Base-by-base conservation (phyloP, 2,113 vertebrate genomes). In the Rhipidura dahli region DNA sequence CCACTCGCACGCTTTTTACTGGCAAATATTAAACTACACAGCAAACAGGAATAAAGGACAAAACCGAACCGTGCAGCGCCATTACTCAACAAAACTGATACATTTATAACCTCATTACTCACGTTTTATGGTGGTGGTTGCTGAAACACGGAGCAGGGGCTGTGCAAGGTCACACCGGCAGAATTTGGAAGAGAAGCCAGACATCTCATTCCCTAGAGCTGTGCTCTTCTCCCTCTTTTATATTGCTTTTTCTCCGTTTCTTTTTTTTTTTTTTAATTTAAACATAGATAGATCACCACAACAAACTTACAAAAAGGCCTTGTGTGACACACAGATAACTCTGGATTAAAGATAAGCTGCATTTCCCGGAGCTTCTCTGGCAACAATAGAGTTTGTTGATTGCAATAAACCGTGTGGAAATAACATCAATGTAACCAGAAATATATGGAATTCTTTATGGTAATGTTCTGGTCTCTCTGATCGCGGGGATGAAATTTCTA, bases 31-130 rank as follows among this genome's bases (percentile, higher is more conserved):
- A 94, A 91, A 90, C 78, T 54, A 50, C 76, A 66, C 31, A 54
- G 71, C 75, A 96, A 95, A 92, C 65, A 89, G 86, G 83, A 95
- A 86, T 64, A 89, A 89, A 89, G 80, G 44, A 91, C 47, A 49
- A 83, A 90, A 53, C 22, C 60, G 5, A 72, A 26, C 14, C 4
- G 20, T 26, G 59, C 79, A 50, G 6, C 21, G n/a, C 39, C 72
- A 81, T 95, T 47, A 73, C 68, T 95, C 95, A 92, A 70, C 45
- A 85, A 92, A 94, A 97, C 92, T 63, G 71, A 92, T 95, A 85
- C 14, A 0, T 87, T 96, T 94, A 95, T 86, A 94, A 94, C 89
- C 84, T 85, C 92, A 51, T 96, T 91, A 88, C 68, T 97, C 92
- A 94, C 70, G 4, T 65, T 96, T 95, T 96, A 95, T 94, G 50